Conservation (phyloP, 2,113 vertebrate species). For the Cercopithecus mona region DNA sequence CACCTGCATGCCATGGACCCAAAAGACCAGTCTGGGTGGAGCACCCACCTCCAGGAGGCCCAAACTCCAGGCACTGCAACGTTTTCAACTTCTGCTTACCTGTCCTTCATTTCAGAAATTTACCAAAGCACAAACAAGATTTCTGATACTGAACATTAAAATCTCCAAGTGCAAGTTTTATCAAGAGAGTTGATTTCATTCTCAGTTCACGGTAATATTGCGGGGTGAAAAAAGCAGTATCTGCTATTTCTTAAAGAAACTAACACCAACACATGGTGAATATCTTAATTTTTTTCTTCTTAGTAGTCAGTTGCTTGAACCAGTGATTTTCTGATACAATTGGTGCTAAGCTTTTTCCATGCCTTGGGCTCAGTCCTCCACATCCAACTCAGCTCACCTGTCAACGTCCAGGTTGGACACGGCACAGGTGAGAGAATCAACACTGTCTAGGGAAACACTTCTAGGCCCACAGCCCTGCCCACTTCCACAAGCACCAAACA, state of each 20-base stretch:
- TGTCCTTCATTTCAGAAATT: background rate
- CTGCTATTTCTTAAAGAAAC: background rate
- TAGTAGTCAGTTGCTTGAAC: accelerated
- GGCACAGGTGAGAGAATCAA: background rate
- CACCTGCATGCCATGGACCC: background rate
- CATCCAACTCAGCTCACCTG: background rate
- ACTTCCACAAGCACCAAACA: background rate
- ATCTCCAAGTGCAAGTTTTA: background rate
- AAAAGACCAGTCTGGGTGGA: background rate
- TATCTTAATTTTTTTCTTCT: background rate
- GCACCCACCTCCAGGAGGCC: background rate
- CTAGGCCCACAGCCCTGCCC: background rate
- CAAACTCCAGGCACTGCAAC: background rate
- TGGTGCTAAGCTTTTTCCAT: too few species aligned
- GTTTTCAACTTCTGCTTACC: background rate
- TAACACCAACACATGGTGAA: accelerated
- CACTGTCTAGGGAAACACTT: background rate
- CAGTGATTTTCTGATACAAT: accelerated
- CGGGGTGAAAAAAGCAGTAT: background rate
- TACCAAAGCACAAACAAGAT: background rate
- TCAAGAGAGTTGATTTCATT: background rate
- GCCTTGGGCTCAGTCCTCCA: background rate
- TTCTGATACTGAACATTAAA: accelerated
- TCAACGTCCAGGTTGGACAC: background rate
- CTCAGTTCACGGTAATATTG: accelerated